These are phyloP conservation scores for Phrixothrix hirtus DNA, from an alignment of 2,888 invertebrate species.

Conservation along the genomic window DNA sequence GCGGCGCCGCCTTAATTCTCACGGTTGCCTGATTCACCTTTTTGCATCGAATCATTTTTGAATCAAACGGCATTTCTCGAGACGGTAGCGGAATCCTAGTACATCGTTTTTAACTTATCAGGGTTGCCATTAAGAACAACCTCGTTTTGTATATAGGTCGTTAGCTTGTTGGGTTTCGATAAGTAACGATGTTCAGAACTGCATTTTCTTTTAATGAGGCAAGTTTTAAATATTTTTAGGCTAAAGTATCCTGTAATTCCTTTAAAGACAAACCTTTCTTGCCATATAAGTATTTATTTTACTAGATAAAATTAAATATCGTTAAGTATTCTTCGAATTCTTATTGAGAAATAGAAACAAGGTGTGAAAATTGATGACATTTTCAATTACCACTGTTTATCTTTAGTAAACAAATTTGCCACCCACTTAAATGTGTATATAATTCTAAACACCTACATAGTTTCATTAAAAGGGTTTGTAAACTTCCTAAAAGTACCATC, in stretches of 20 bases:
- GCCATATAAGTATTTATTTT: slow-evolving; percentile 1
- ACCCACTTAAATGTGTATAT: too few species aligned
- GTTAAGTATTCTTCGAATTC: too few species aligned
- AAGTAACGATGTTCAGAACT: slow-evolving; percentile 46
- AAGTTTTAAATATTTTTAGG: slow-evolving; percentile 33
- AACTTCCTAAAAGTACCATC: too few species aligned
- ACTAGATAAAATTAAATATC: too few species aligned
- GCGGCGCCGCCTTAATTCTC: slow-evolving; percentile 46
- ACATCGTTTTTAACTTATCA: slow-evolving; percentile 54
- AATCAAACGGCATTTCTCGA: slow-evolving; percentile 45
- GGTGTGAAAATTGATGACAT: too few species aligned
- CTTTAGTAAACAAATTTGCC: too few species aligned
- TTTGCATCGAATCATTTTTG: slow-evolving; percentile 34
- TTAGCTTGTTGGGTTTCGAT: slow-evolving; percentile 47
- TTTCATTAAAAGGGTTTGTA: too few species aligned
- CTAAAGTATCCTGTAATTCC: slow-evolving; percentile 29
- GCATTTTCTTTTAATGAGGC: slow-evolving; percentile 51
- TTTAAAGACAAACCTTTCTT: slow-evolving; percentile 21
- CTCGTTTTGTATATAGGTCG: slow-evolving; percentile 49
- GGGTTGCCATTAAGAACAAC: slow-evolving; percentile 52
- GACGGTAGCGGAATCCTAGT: slow-evolving; percentile 55
- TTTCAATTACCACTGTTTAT: too few species aligned
- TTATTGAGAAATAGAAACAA: too few species aligned
- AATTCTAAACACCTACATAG: too few species aligned
- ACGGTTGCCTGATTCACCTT: slow-evolving; percentile 37